Evolutionary conservation across 2,113 vertebrate genomes (phyloP).

Genomic region (Mungos mungo): DNA sequence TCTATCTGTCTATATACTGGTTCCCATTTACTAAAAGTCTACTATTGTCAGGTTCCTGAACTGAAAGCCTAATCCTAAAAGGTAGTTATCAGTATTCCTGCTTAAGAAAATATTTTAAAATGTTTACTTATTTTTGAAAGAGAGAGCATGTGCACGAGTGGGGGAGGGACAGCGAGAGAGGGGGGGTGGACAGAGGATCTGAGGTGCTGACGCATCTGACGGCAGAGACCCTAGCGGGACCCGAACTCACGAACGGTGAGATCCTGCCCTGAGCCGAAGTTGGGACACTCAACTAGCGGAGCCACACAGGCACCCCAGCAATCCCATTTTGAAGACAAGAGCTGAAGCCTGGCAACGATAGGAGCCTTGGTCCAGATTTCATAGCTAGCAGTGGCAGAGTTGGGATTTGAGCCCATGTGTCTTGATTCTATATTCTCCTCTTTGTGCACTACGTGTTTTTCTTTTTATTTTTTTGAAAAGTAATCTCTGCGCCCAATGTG

Average conservation of each 20-base stretch:
- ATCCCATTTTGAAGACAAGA: not conserved
- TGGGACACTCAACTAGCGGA: too few relatives aligned
- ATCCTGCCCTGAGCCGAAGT: too few relatives aligned
- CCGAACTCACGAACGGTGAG: too few relatives aligned
- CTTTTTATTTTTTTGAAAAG: not conserved
- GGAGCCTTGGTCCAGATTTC: not conserved
- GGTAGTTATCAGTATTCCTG: not conserved
- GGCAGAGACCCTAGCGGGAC: too few relatives aligned
- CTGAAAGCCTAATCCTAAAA: not conserved
- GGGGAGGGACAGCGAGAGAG: too few relatives aligned
- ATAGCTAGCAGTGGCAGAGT: not conserved
- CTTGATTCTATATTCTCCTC: not conserved
- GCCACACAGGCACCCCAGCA: too few relatives aligned
- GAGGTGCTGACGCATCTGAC: too few relatives aligned
- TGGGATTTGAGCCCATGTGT: not conserved
- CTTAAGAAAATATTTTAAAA: too few relatives aligned
- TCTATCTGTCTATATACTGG: not conserved
- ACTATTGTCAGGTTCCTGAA: not conserved
- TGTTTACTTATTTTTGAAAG: too few relatives aligned
- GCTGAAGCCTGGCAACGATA: not conserved
- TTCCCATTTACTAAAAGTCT: not conserved
- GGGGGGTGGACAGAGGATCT: too few relatives aligned
- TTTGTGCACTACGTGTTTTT: not conserved
- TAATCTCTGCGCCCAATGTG: not conserved
- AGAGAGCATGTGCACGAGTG: too few relatives aligned